These are phyloP conservation scores for Neosilurus mollespiculum DNA, from an alignment of 2,797 vertebrate species.

Conservation along the genomic window DNA sequence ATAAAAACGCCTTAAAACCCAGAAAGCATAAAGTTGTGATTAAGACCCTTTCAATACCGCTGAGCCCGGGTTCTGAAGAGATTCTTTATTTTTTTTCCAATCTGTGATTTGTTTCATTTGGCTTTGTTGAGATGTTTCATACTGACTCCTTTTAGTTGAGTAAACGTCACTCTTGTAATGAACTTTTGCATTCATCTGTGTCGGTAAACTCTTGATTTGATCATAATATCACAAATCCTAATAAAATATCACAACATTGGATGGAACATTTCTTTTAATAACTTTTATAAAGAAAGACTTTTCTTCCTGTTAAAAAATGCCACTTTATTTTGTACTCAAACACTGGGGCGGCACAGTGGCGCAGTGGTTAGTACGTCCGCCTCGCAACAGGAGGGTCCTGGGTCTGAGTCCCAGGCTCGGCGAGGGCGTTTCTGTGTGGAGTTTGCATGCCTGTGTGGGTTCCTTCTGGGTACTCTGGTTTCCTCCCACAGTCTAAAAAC, in stretches of 20 bases:
- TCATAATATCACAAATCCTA: background rate
- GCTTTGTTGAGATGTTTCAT: slow-evolving; percentile 33
- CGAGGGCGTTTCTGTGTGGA: too few species aligned
- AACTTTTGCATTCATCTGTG: slow-evolving; percentile 7
- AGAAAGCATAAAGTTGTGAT: slow-evolving; percentile 32
- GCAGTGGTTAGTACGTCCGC: too few species aligned
- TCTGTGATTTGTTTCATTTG: slow-evolving; percentile 43
- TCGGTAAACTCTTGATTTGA: background rate
- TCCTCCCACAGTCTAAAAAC: too few species aligned
- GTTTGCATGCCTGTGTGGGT: too few species aligned
- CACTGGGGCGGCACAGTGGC: too few species aligned
- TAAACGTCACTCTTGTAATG: slow-evolving; percentile 17
- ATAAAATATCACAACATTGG: background rate
- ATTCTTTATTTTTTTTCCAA: slow-evolving; percentile 13
- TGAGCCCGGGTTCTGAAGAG: slow-evolving; percentile 4
- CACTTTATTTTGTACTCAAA: background rate
- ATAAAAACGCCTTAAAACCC: slow-evolving; percentile 12
- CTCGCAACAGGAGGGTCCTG: too few species aligned
- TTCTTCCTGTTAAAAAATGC: background rate
- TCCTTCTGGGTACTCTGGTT: too few species aligned
- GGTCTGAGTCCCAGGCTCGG: too few species aligned
- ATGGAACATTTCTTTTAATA: background rate
- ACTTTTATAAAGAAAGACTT: too few species aligned
- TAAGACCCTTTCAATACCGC: slow-evolving; percentile 39
- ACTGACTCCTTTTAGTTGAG: slow-evolving; percentile 33